These are phyloP conservation scores for Danio rerio DNA, from an alignment of 2,113 vertebrate genomes.

Conservation along the genomic window DNA sequence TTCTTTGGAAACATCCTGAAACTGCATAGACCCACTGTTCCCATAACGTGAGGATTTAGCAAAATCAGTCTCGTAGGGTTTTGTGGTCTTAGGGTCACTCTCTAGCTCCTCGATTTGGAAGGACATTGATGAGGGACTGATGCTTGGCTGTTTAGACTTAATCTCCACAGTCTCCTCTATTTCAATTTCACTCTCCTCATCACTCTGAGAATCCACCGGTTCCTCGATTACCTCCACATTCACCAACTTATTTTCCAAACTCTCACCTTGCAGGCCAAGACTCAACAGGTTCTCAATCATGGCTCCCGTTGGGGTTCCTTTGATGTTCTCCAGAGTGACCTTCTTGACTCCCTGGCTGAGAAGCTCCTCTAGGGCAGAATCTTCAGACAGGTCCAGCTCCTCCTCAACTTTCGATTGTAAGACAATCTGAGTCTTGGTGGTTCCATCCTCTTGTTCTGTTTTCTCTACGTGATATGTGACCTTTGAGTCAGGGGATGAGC, in stretches of 20 bases:
- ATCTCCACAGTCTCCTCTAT: slow-evolving; percentile 56
- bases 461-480: slow-evolving; percentile 83
- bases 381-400: slow-evolving; percentile 78
- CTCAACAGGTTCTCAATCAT: slow-evolving; percentile 83
- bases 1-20: slow-evolving; percentile 67
- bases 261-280: slow-evolving; percentile 75
- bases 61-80: slow-evolving; percentile 56
- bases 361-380: slow-evolving; percentile 74
- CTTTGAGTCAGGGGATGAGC: slow-evolving; percentile 77
- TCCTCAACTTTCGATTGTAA: slow-evolving; percentile 86
- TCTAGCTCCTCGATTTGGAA: slow-evolving; percentile 90
- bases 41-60: slow-evolving; percentile 12
- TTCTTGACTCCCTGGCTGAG: slow-evolving; percentile 78
- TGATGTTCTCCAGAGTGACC: slow-evolving; percentile 76
- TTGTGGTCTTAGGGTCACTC: slow-evolving; percentile 67
- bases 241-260: slow-evolving; percentile 77
- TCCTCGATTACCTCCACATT: slow-evolving; percentile 93
- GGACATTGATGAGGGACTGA: slow-evolving; percentile 75
- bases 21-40: slow-evolving; percentile 62
- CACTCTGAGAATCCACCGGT: slow-evolving; percentile 72
- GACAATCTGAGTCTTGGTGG: slow-evolving; percentile 83
- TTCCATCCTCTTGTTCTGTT: slow-evolving; percentile 80
- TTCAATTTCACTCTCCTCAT: slow-evolving; percentile 71
- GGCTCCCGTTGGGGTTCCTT: slow-evolving; percentile 76
- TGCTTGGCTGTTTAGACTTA: slow-evolving; percentile 55